Conservation (phyloP, 2,888 invertebrate genomes). For the Archips xylosteana region DNA sequence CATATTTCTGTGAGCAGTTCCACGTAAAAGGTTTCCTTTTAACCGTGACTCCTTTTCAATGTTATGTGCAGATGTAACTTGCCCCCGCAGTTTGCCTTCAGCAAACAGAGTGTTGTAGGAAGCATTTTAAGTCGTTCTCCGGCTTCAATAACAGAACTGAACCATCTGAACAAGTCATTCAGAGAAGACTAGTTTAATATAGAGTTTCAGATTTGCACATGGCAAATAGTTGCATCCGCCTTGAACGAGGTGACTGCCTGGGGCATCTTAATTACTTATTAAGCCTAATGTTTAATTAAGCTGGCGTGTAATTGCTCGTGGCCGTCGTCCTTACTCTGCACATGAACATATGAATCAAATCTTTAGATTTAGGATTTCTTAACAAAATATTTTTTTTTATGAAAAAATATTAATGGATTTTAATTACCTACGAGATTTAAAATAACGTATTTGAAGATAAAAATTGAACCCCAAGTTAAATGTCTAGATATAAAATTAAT, state of each 20-base stretch:
- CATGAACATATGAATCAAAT: too few relatives aligned
- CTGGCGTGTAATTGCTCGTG: neutral
- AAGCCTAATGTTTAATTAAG: neutral
- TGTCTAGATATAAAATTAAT: too few relatives aligned
- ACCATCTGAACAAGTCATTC: too few relatives aligned
- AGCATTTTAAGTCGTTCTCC: neutral
- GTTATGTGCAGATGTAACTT: neutral
- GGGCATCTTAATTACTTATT: neutral
- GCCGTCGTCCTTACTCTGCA: too few relatives aligned
- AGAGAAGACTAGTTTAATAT: neutral
- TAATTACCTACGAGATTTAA: too few relatives aligned
- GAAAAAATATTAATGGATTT: too few relatives aligned
- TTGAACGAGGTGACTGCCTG: neutral
- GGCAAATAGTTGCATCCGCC: slow-evolving; percentile 15
- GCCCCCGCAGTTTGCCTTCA: neutral
- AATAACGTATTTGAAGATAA: too few relatives aligned
- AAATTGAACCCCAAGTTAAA: too few relatives aligned
- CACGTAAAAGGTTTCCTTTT: neutral
- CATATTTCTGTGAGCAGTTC: neutral
- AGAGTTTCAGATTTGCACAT: neutral
- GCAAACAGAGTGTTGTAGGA: neutral
- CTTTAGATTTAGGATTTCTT: too few relatives aligned
- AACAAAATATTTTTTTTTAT: too few relatives aligned
- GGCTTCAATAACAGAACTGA: neutral
- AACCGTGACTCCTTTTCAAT: neutral